These are phyloP conservation scores for Caenorhabditis wallacei DNA, from an alignment of 2,888 invertebrate species.

Conservation along the genomic window DNA sequence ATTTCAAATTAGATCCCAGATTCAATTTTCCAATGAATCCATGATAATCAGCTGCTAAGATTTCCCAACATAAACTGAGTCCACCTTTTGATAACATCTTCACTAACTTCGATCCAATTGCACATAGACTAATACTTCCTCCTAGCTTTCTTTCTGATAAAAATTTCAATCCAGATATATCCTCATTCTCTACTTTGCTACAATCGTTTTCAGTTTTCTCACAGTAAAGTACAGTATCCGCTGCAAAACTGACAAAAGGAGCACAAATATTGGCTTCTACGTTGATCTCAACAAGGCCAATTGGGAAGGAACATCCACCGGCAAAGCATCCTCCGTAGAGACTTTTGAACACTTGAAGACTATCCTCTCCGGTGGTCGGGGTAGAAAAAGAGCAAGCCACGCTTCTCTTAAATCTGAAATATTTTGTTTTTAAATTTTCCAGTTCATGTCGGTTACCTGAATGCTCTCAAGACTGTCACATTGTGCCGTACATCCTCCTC, in stretches of 20 bases:
- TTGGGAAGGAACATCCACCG: conserved; percentile 38
- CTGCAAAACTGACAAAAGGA: conserved; percentile 2
- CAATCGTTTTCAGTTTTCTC: conserved; percentile 24
- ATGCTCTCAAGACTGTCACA: conserved; percentile 1
- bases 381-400: conserved; percentile 21
- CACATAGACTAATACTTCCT: conserved; percentile 46
- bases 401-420: neutral
- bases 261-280: conserved; percentile 22
- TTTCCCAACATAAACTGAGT: conserved; percentile 42
- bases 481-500: conserved; percentile 4
- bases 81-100: conserved; percentile 18
- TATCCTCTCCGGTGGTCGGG: conserved; percentile 19
- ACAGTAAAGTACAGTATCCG: conserved; percentile 28
- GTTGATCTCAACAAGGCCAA: conserved; percentile 11
- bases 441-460: no score
- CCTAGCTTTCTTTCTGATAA: conserved; percentile 31
- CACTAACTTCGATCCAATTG: conserved; percentile 34
- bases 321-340: conserved; percentile 27
- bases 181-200: conserved; percentile 9
- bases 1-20: conserved; percentile 21
- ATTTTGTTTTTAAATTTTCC: no score
- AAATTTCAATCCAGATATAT: conserved; percentile 13
- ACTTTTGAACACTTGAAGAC: conserved; percentile 22
- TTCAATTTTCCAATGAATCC: conserved; percentile 46
- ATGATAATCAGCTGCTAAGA: conserved; percentile 45